Evolutionary conservation across 2,888 invertebrate species (phyloP).

Genomic region (Augiades crinisus): DNA sequence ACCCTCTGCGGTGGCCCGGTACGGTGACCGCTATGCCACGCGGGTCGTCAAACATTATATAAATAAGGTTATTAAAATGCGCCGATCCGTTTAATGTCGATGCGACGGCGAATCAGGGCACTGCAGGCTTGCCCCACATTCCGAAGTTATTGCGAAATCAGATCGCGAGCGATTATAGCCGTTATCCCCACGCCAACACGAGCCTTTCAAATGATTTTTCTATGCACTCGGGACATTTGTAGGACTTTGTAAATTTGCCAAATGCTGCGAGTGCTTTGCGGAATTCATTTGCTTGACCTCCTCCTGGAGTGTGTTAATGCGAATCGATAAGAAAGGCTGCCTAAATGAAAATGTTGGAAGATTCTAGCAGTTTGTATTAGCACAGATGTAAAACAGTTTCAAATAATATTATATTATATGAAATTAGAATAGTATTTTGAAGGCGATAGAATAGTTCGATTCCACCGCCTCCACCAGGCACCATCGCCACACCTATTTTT

Average conservation of each 20-base stretch:
- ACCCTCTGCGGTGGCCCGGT: no score
- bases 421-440: no score
- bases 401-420: no score
- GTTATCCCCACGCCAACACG: constrained; percentile 37
- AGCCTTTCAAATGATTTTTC: constrained; percentile 40
- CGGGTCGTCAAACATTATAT: no score
- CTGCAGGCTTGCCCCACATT: constrained; percentile 71
- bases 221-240: constrained; percentile 34
- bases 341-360: no score
- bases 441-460: no score
- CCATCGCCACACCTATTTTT: no score
- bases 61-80: constrained; percentile 15
- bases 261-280: constrained; percentile 34
- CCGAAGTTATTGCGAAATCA: constrained; percentile 44
- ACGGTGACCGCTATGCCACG: no score
- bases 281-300: constrained; percentile 40
- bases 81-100: constrained; percentile 35
- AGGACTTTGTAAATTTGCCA: constrained; percentile 33
- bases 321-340: background rate
- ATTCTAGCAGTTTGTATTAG: no score
- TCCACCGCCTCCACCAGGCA: no score
- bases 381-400: no score
- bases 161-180: constrained; percentile 46
- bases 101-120: constrained; percentile 64
- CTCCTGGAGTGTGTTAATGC: constrained; percentile 10